These are phyloP conservation scores for Branchellion lobata DNA, from an alignment of 2,888 invertebrate genomes.

Conservation along the genomic window DNA sequence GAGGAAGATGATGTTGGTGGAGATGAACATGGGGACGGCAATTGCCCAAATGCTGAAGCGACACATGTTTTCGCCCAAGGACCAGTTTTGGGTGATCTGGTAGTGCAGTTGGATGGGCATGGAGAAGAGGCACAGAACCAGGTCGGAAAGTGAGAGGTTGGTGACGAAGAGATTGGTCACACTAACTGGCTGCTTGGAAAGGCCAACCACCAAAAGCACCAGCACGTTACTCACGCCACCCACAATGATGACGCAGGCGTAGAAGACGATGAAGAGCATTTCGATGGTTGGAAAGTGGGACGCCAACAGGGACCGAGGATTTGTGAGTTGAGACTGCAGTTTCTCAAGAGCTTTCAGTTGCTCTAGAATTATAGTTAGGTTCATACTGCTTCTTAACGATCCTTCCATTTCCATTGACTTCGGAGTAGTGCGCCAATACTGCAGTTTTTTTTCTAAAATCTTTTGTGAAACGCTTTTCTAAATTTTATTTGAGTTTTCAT, in stretches of 20 bases:
- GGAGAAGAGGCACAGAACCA: conserved; percentile 58
- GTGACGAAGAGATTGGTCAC: conserved; percentile 61
- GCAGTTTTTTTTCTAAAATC: too few relatives aligned
- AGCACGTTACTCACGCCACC: conserved; percentile 59
- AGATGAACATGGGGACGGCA: conserved; percentile 60
- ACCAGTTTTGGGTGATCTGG: conserved; percentile 59
- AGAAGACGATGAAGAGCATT: conserved; percentile 36
- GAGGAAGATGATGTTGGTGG: conserved; percentile 58
- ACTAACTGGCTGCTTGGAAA: conserved; percentile 56
- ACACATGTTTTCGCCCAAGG: conserved; percentile 58
- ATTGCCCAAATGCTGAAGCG: conserved; percentile 58
- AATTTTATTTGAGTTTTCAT: too few relatives aligned
- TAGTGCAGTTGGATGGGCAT: conserved; percentile 60
- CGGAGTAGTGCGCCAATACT: too few relatives aligned
- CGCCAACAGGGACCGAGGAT: neutral
- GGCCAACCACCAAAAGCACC: conserved; percentile 56
- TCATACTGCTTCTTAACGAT: too few relatives aligned
- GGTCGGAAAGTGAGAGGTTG: conserved; percentile 58
- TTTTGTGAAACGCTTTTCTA: too few relatives aligned
- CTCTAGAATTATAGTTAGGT: too few relatives aligned
- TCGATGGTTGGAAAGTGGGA: conserved; percentile 26
- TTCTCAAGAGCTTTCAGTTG: too few relatives aligned
- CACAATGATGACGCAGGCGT: conserved; percentile 41
- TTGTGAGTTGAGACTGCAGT: neutral
- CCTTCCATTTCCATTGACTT: too few relatives aligned